phyloP scores from a whole-genome alignment of 2,797 vertebrate genomes.

The Leucoraja ocellata region DNA sequence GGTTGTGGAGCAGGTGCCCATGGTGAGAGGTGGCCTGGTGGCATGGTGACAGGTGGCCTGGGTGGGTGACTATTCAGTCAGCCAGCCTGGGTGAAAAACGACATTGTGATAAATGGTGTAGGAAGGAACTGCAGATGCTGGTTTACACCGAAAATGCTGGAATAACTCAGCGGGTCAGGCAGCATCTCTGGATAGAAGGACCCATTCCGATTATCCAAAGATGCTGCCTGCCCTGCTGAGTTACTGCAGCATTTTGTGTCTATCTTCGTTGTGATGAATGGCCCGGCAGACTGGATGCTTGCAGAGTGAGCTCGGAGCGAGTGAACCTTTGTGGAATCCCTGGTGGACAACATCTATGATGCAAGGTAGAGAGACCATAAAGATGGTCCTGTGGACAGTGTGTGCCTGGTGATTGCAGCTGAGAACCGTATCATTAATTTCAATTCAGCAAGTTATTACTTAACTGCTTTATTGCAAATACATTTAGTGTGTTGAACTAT shows the following conservation, averaged over 20 bases:
- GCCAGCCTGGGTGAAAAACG: background rate
- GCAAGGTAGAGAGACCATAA: background rate
- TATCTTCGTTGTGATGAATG: background rate
- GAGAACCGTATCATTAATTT: background rate
- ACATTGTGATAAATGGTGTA: background rate
- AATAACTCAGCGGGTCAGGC: no score
- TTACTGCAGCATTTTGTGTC: no score
- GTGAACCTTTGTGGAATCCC: background rate
- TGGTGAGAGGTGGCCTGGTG: background rate
- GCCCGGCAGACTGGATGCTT: background rate
- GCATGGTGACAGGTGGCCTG: background rate
- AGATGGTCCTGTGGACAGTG: background rate
- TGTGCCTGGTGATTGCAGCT: background rate
- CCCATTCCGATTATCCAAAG: no score
- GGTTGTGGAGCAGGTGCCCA: background rate
- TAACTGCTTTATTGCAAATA: background rate
- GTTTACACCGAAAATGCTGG: no score
- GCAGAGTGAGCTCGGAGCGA: background rate
- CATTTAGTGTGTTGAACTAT: background rate
- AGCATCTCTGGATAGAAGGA: no score
- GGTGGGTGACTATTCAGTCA: background rate
- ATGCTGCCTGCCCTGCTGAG: no score
- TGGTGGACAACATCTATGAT: background rate
- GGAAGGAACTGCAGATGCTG: no score
- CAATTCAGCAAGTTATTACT: background rate